A percentile compares a stretch with the other conserved stretches of the same genome.
These are phyloP conservation scores for Mellivora capensis DNA, from an alignment of 2,113 vertebrate species.

Conservation along the genomic window DNA sequence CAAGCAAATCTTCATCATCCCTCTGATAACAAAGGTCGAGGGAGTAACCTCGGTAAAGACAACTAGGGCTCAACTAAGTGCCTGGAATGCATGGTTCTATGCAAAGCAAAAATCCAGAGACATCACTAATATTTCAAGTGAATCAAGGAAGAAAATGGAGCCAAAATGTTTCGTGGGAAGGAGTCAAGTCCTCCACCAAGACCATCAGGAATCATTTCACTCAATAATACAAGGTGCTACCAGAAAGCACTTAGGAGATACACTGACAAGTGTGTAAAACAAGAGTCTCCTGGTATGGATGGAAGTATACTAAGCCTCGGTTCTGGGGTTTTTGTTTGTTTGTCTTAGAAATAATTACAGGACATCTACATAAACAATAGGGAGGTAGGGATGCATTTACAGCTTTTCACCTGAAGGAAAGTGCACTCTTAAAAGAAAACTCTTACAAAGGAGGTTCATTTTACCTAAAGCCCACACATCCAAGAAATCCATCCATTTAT, in stretches of 20 bases:
- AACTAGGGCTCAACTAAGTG: neutral
- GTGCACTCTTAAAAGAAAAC: conserved; percentile 46
- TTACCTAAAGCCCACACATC: conserved; percentile 26
- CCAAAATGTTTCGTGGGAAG: neutral
- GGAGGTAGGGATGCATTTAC: conserved; percentile 3
- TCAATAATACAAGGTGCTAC: neutral
- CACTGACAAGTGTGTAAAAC: neutral
- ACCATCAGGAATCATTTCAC: neutral
- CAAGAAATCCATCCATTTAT: conserved; percentile 63
- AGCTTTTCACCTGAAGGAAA: conserved; percentile 61
- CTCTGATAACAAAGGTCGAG: neutral
- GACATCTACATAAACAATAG: neutral
- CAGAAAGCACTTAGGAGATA: conserved; percentile 31
- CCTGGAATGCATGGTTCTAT: neutral
- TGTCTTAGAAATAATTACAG: neutral
- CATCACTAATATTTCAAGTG: neutral
- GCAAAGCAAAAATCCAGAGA: neutral
- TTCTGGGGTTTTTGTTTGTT: neutral
- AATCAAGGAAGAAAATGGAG: neutral
- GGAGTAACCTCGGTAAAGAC: fast-evolving
- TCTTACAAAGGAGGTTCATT: neutral
- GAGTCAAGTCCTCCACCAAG: neutral
- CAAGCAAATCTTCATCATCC: neutral
- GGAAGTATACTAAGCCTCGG: neutral
- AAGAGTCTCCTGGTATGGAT: neutral